Evolutionary conservation across 1,140 invertebrate species (phyloP).

Genomic region (Lutraria rhynchaena): DNA sequence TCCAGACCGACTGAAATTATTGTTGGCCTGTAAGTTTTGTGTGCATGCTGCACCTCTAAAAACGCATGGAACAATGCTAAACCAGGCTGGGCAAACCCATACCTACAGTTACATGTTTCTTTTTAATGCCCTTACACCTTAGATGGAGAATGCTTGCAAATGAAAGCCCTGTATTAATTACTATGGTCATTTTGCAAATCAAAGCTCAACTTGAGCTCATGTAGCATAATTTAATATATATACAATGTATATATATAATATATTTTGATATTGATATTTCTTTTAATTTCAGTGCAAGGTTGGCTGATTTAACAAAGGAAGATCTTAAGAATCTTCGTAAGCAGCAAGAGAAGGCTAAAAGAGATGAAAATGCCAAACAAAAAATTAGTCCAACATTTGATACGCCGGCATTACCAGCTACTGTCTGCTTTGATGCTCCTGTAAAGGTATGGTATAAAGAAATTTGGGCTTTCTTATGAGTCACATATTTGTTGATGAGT

Average conservation of each 20-base stretch:
- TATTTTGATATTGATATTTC: background rate
- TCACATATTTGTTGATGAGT: too few species aligned
- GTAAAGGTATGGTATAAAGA: constrained; percentile 40
- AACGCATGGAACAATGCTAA: too few species aligned
- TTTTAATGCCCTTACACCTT: background rate
- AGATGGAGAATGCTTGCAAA: background rate
- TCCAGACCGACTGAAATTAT: too few species aligned
- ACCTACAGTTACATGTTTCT: background rate
- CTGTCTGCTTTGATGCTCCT: constrained; percentile 21
- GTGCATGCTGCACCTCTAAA: too few species aligned
- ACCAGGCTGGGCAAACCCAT: too few species aligned
- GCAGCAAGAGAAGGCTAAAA: constrained; percentile 28
- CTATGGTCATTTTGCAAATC: background rate
- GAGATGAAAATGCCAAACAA: constrained; percentile 25
- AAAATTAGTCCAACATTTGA: constrained; percentile 13
- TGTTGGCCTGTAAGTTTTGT: too few species aligned
- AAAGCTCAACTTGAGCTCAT: background rate
- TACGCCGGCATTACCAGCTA: background rate
- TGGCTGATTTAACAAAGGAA: constrained; percentile 17
- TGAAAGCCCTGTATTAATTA: background rate
- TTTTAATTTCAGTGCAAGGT: constrained; percentile 3
- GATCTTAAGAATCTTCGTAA: constrained; percentile 21
- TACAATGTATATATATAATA: background rate
- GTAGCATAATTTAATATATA: background rate
- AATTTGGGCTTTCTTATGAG: too few species aligned